phyloP scores from a whole-genome alignment of 2,888 invertebrate species.

The Zele albiditarsus region DNA sequence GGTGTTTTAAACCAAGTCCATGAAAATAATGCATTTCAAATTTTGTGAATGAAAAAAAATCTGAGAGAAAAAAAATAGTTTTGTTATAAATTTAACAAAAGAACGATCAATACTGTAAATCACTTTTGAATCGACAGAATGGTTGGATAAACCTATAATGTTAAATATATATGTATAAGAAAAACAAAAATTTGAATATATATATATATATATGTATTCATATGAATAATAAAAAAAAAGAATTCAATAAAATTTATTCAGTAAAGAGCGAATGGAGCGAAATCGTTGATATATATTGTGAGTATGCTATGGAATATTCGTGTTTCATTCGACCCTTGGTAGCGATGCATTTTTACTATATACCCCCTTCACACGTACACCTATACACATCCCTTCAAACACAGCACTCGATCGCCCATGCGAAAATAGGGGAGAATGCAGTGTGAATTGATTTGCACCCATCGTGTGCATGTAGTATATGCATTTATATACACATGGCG shows the following conservation, averaged over 20 bases:
- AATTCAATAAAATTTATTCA: slow-evolving; percentile 12
- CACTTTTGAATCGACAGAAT: background rate
- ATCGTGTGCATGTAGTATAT: background rate
- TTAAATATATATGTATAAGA: background rate
- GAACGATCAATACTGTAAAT: background rate
- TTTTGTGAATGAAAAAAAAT: too few species aligned
- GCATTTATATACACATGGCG: background rate
- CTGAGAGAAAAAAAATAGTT: background rate
- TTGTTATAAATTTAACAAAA: background rate
- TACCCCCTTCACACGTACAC: background rate
- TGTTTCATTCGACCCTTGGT: slow-evolving; percentile 17
- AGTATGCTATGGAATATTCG: background rate
- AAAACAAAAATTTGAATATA: too few species aligned
- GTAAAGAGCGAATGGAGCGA: slow-evolving; percentile 24
- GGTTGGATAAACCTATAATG: slow-evolving; percentile 19
- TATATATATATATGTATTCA: background rate
- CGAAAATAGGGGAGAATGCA: slow-evolving; percentile 17
- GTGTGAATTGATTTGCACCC: slow-evolving; percentile 5
- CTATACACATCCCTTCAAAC: background rate
- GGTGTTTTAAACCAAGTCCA: too few species aligned
- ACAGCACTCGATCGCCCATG: background rate
- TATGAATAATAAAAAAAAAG: background rate
- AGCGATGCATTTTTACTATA: background rate
- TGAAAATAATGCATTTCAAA: too few species aligned
- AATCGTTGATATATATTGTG: slow-evolving; percentile 17